These are phyloP conservation scores for Trimorus sp. DNA, from an alignment of 2,888 invertebrate species.

Conservation along the genomic window DNA sequence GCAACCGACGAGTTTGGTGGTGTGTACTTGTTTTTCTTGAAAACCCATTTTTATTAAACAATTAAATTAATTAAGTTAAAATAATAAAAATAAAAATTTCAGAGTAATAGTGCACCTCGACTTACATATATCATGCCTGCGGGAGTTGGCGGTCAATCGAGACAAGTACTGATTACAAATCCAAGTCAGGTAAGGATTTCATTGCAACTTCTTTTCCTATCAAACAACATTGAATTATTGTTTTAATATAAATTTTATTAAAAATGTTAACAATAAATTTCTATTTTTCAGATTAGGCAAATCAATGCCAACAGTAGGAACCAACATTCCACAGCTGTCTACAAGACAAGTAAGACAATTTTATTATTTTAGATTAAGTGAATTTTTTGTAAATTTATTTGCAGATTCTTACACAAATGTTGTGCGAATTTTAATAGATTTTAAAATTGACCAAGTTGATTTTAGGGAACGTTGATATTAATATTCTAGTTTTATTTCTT, in stretches of 20 bases:
- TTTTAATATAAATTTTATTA: no score
- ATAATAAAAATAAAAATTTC: slow-evolving; percentile 34
- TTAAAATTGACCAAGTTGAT: no score
- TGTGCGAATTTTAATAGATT: no score
- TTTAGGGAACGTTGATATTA: no score
- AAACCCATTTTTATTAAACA: background rate
- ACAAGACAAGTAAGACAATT: slow-evolving; percentile 69
- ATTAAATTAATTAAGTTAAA: background rate
- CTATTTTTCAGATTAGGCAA: slow-evolving; percentile 72
- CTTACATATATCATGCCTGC: slow-evolving; percentile 79
- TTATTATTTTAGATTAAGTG: no score
- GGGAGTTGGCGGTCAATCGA: slow-evolving; percentile 70
- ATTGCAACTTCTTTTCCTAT: background rate
- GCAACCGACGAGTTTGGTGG: slow-evolving; percentile 77
- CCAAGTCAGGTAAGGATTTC: slow-evolving; percentile 72
- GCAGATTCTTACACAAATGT: no score
- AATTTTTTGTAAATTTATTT: no score
- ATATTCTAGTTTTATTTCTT: no score
- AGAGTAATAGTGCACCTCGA: slow-evolving; percentile 77
- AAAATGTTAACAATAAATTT: slow-evolving; percentile 22
- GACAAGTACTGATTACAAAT: slow-evolving; percentile 77
- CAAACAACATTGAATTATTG: background rate
- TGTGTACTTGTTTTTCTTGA: slow-evolving; percentile 69
- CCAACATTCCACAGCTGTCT: slow-evolving; percentile 72
- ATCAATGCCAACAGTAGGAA: slow-evolving; percentile 67